phyloP scores from a whole-genome alignment of 2,797 vertebrate genomes.

The Eulemur rubriventer region DNA sequence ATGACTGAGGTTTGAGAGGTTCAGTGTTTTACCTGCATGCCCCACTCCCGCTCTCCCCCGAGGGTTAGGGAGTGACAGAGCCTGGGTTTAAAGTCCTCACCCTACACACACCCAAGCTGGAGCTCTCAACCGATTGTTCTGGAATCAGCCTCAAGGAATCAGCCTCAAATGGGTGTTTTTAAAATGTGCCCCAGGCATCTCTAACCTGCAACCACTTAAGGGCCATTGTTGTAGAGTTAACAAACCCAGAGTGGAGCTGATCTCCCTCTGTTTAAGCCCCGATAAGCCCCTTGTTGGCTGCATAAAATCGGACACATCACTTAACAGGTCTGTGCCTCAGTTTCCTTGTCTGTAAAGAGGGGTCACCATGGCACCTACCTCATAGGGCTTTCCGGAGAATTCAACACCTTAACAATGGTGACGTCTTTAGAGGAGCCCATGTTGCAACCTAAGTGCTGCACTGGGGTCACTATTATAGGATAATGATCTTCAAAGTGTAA shows the following conservation, averaged over 20 bases:
- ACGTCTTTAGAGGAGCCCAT: not conserved
- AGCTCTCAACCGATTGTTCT: too few relatives aligned
- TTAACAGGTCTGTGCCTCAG: not conserved
- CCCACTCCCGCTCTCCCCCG: too few relatives aligned
- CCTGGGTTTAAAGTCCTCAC: not conserved
- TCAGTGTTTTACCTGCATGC: accelerated
- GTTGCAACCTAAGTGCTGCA: not conserved
- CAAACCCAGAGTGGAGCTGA: not conserved
- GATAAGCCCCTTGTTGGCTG: accelerated
- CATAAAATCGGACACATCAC: accelerated
- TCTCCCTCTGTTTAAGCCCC: not conserved
- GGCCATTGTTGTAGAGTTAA: too few relatives aligned
- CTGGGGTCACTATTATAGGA: not conserved
- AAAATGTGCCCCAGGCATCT: not conserved
- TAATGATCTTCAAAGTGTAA: not conserved
- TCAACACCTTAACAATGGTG: accelerated
- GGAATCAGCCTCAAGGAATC: too few relatives aligned
- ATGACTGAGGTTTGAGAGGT: accelerated
- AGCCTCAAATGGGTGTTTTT: not conserved
- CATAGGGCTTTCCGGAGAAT: not conserved
- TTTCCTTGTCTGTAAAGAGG: not conserved
- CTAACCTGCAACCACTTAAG: accelerated
- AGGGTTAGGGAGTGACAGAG: accelerated
- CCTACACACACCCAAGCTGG: accelerated
- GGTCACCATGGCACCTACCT: accelerated